Base-by-base conservation (phyloP, 2,888 invertebrate genomes). In the Tachina fera region DNA sequence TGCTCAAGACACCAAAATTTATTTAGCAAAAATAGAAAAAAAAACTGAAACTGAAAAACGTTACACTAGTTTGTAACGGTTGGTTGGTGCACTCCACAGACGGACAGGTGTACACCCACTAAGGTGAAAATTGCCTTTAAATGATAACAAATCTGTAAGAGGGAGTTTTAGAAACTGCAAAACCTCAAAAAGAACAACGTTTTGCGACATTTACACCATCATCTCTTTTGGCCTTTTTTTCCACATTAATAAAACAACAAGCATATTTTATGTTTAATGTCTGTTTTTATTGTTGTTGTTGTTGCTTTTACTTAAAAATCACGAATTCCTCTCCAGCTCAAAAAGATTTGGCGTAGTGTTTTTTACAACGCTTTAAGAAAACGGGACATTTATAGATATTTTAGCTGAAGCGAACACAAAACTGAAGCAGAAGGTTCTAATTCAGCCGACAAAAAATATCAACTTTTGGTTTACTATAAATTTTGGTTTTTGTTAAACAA, bases 111-210 rank as follows among this genome's bases (percentile, higher is more conserved):
- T 78, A 83, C 83, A 78, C 83, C 83, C 83, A 83, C 83, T 41
- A 19, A 78, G 83, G 83, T 83, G 83, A 83, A 83, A 83, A 83
- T 83, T 83, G 83, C 60, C 72, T 83, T 72, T 39, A 78, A 83
- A 78, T 74, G 83, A 83, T 83, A 83, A 61, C 67, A 53, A 67
- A 83, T 83, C 83, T 78, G 67, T 11, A 61, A 78, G 67, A 78
- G 53, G 67, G 47, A 78, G 77, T 77, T 71, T 77, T 51, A 58
- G 56, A 63, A 76, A 71, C 70, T 71, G 61, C n/a, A 71, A 63
- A 83, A 47, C 71, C 56, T 74, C 41, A 83, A 71, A 76, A 71
- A 72, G 72, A 72, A 83, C 72, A 78, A 83, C 78, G 67, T 74
- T 83, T 43, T 72, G 83, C 83, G 83, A 83, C 77, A 83, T 68